Percentiles rank a stretch among this genome's conserved stretches.
These are phyloP conservation scores for Hyles vespertilio DNA, from an alignment of 1,140 invertebrate genomes.

Conservation along the genomic window DNA sequence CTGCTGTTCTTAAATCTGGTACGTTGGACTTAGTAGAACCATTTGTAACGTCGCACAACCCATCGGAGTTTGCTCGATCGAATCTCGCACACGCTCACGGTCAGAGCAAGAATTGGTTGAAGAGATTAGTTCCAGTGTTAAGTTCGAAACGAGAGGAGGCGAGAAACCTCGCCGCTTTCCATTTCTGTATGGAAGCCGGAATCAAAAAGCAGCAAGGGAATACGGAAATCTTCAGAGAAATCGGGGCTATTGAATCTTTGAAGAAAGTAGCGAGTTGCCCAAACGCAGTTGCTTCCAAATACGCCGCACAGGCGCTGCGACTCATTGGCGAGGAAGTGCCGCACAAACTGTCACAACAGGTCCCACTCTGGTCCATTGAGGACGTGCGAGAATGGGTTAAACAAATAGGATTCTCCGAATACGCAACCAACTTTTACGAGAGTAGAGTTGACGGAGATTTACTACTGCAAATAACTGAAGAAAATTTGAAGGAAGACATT, in stretches of 20 bases:
- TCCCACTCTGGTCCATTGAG: conserved; percentile 96
- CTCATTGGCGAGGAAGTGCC: conserved; percentile 98
- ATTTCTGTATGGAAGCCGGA: conserved; percentile 99
- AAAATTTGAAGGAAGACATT: conserved; percentile 94
- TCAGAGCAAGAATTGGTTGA: conserved; percentile 97
- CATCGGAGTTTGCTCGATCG: conserved; percentile 95
- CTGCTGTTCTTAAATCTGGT: conserved; percentile 95
- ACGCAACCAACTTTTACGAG: conserved; percentile 88
- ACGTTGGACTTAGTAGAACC: conserved; percentile 97
- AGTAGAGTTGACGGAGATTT: conserved; percentile 99
- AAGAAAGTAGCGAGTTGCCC: conserved; percentile 98
- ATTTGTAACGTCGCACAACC: conserved; percentile 95
- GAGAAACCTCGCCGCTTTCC: conserved; percentile 97
- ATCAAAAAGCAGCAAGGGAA: conserved; percentile 98
- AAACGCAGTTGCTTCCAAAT: conserved; percentile 97
- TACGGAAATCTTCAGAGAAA: conserved; percentile 94
- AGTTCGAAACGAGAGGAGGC: conserved; percentile 97
- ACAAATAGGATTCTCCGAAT: conserved; percentile 95
- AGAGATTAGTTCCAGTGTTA: conserved; percentile 95
- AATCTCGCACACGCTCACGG: conserved; percentile 95
- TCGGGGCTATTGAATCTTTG: conserved; percentile 95
- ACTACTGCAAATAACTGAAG: conserved; percentile 93
- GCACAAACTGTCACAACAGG: conserved; percentile 97
- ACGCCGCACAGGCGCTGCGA: conserved; percentile 95
- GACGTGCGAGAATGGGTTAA: conserved; percentile 99